Percentiles rank a stretch among this genome's conserved stretches.
Evolutionary conservation across 92 coral and sea anemone genomes (phyloP).

Genomic region (Hydrozoanthus gracilis): DNA sequence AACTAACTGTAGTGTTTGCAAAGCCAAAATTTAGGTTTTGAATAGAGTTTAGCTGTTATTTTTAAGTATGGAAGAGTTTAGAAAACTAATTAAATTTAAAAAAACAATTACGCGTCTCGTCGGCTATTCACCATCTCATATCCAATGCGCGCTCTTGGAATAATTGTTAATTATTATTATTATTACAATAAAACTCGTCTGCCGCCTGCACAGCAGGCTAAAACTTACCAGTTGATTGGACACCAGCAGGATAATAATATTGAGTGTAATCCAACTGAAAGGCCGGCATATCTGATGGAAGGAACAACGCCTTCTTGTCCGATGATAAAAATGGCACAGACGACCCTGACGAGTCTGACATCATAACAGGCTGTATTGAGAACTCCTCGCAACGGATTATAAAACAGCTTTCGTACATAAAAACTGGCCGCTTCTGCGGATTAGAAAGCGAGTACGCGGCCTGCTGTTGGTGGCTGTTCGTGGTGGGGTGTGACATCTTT

Average conservation of each 20-base stretch:
- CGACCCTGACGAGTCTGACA: slow-evolving; percentile 53
- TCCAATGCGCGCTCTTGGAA: no score
- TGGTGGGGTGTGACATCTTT: slow-evolving; percentile 47
- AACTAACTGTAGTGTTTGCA: no score
- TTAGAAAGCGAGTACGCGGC: slow-evolving; percentile 61
- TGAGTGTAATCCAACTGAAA: slow-evolving; percentile 96
- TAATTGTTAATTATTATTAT: no score
- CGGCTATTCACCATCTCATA: no score
- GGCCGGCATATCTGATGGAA: slow-evolving; percentile 97
- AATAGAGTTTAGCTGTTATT: no score
- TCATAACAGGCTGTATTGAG: slow-evolving; percentile 82
- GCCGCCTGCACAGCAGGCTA: no score
- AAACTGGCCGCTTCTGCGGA: slow-evolving; percentile 71
- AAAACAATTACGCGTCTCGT: no score
- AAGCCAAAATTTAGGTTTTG: no score
- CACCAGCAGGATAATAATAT: slow-evolving; percentile 88
- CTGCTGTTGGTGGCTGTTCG: slow-evolving; percentile 34
- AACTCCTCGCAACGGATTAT: slow-evolving; percentile 95
- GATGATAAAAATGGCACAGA: slow-evolving; percentile 88
- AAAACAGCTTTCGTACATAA: slow-evolving; percentile 90
- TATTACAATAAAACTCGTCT: no score
- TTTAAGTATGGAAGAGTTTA: no score
- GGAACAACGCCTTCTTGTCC: slow-evolving; percentile 90
- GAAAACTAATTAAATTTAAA: no score
- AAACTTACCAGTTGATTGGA: slow-evolving; percentile 84